These are phyloP conservation scores for Rhodeus uyekii DNA, from an alignment of 2,797 vertebrate genomes.

Conservation along the genomic window DNA sequence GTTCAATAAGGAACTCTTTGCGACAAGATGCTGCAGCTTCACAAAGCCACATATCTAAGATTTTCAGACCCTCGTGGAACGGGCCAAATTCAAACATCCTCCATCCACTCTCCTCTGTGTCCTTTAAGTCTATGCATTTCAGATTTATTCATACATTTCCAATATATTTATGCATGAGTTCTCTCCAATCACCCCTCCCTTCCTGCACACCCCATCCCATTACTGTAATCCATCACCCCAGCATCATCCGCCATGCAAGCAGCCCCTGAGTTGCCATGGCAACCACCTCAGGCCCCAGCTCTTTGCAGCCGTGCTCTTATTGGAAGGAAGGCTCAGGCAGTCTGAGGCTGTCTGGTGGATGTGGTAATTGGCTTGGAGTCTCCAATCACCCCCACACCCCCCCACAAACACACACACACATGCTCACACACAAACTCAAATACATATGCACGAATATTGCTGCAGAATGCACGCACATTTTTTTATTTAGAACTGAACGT, in stretches of 20 bases:
- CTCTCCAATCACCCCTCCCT: slow-evolving; percentile 55
- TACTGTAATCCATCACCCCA: slow-evolving; percentile 86
- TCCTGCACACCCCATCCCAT: slow-evolving; percentile 76
- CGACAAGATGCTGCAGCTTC: slow-evolving; percentile 2
- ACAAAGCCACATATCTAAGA: slow-evolving; percentile 16
- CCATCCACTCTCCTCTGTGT: slow-evolving; percentile 36
- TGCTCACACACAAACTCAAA: slow-evolving; percentile 40
- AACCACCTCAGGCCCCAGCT: slow-evolving; percentile 78
- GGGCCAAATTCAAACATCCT: slow-evolving; percentile 28
- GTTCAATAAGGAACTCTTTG: background rate
- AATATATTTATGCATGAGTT: slow-evolving; percentile 85
- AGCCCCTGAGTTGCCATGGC: slow-evolving; percentile 80
- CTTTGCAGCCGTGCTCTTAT: slow-evolving; percentile 75
- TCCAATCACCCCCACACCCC: slow-evolving; percentile 58
- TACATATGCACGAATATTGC: slow-evolving; percentile 48
- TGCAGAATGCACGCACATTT: slow-evolving; percentile 47
- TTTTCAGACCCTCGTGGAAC: slow-evolving; percentile 23
- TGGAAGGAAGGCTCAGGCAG: slow-evolving; percentile 78
- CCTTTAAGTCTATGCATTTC: slow-evolving; percentile 75
- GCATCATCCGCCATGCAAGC: slow-evolving; percentile 84
- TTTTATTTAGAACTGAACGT: background rate
- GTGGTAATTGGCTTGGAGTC: slow-evolving; percentile 84
- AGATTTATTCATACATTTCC: slow-evolving; percentile 83
- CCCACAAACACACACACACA: slow-evolving; percentile 53
- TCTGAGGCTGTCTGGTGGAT: slow-evolving; percentile 82